These are phyloP conservation scores for Channa argus DNA, from an alignment of 2,113 vertebrate species.

Conservation along the genomic window DNA sequence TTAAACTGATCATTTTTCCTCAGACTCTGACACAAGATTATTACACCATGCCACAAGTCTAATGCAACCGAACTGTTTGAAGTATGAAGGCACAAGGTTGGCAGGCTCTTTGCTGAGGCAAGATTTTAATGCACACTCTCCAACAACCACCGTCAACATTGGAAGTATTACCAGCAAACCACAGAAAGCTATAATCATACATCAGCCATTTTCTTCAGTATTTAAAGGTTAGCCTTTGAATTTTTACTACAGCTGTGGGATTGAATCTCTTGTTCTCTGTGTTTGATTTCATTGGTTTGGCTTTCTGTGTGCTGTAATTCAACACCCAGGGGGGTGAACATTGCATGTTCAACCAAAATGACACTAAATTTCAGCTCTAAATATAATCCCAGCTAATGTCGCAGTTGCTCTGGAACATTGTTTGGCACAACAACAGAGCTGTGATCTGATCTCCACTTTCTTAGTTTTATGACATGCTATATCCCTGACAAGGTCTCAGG, in stretches of 20 bases:
- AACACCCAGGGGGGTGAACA: constrained; percentile 35
- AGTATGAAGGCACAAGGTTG: constrained; percentile 49
- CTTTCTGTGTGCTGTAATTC: constrained; percentile 47
- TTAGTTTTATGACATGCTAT: constrained; percentile 67
- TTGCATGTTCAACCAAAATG: constrained; percentile 47
- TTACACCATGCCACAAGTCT: constrained; percentile 38
- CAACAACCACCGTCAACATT: constrained; percentile 36
- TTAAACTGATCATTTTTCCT: constrained; percentile 10
- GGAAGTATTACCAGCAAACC: constrained; percentile 51
- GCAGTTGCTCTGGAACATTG: constrained; percentile 18
- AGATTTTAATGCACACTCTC: constrained; percentile 50
- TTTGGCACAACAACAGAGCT: constrained; percentile 34
- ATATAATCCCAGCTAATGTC: constrained; percentile 52
- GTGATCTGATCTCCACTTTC: constrained; percentile 58
- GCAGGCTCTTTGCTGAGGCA: constrained; percentile 53
- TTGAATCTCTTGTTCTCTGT: constrained; percentile 40
- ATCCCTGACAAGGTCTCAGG: constrained; percentile 76
- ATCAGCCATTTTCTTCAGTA: constrained; percentile 48
- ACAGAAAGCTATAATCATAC: constrained; percentile 61
- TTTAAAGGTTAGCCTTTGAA: constrained; percentile 66
- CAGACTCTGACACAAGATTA: constrained; percentile 56
- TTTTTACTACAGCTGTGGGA: constrained; percentile 51
- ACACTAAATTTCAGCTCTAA: constrained; percentile 44
- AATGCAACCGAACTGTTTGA: constrained; percentile 51
- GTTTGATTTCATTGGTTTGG: constrained; percentile 53